Evolutionary conservation across 2,888 invertebrate species (phyloP).

Genomic region (Leptarthrus brevirostris): DNA sequence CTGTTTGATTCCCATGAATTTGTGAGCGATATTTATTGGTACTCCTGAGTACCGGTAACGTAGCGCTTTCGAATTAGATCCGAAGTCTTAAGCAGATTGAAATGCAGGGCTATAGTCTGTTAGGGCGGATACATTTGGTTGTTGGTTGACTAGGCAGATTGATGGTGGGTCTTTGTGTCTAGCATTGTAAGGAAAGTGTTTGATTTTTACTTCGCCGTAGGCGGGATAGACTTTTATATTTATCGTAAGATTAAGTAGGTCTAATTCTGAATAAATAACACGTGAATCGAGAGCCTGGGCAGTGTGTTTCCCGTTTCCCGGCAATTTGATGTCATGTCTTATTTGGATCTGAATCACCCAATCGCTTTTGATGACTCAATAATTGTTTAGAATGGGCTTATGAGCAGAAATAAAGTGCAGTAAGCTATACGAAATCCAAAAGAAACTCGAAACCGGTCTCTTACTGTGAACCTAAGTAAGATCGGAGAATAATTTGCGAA

Average conservation of each 20-base stretch:
- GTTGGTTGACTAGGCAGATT: conserved; percentile 24
- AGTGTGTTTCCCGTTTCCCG: neutral
- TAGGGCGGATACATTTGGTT: conserved; percentile 26
- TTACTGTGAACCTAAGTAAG: neutral
- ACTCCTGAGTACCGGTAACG: conserved; percentile 42
- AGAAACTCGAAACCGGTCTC: neutral
- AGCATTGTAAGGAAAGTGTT: conserved; percentile 30
- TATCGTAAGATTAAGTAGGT: conserved; percentile 38
- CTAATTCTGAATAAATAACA: conserved; percentile 42
- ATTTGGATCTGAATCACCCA: conserved; percentile 15
- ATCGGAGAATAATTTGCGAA: conserved; percentile 27
- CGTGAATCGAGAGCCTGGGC: conserved; percentile 11
- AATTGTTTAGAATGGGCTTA: conserved; percentile 13
- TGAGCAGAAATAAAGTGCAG: conserved; percentile 2
- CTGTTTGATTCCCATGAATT: conserved; percentile 54
- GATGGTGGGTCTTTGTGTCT: conserved; percentile 30
- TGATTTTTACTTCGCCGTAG: conserved; percentile 24
- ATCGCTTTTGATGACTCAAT: conserved; percentile 34
- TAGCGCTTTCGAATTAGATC: neutral
- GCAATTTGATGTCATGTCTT: neutral
- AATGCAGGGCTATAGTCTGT: conserved; percentile 1
- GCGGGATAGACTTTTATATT: conserved; percentile 25
- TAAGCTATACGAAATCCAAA: no score
- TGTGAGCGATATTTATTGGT: conserved; percentile 53
- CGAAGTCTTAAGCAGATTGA: conserved; percentile 34